These are phyloP conservation scores for Rhinoptilus africanus DNA, from an alignment of 2,113 vertebrate species.

Conservation along the genomic window DNA sequence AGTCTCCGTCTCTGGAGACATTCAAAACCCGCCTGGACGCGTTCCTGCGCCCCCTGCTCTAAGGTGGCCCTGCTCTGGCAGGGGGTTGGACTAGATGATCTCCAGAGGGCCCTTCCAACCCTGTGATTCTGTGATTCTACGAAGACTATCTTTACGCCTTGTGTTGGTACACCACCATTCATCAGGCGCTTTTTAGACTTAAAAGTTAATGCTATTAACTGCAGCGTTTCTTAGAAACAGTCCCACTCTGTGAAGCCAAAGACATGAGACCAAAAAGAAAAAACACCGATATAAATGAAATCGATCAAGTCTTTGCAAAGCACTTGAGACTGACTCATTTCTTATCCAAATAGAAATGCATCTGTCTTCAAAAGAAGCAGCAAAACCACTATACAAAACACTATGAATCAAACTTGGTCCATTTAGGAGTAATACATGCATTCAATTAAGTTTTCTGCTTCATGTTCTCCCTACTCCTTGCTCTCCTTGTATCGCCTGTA, in stretches of 20 bases:
- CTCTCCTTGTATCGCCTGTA: background rate
- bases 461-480: background rate
- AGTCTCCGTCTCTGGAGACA: no score
- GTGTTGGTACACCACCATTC: background rate
- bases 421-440: background rate
- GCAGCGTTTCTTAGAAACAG: background rate
- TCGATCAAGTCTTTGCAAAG: background rate
- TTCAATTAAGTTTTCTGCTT: background rate
- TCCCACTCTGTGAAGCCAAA: background rate
- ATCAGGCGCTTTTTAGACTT: background rate
- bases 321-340: background rate
- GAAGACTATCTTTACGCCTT: background rate
- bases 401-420: background rate
- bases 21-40: no score
- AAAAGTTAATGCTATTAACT: background rate
- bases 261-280: background rate
- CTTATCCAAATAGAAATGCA: background rate
- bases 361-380: background rate
- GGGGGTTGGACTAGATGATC: no score
- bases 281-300: background rate
- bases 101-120: no score
- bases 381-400: background rate
- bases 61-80: no score
- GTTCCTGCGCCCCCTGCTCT: no score
- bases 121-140: no score